Evolutionary conservation across 2,888 invertebrate species (phyloP).

Genomic region (Fragum whitleyi): DNA sequence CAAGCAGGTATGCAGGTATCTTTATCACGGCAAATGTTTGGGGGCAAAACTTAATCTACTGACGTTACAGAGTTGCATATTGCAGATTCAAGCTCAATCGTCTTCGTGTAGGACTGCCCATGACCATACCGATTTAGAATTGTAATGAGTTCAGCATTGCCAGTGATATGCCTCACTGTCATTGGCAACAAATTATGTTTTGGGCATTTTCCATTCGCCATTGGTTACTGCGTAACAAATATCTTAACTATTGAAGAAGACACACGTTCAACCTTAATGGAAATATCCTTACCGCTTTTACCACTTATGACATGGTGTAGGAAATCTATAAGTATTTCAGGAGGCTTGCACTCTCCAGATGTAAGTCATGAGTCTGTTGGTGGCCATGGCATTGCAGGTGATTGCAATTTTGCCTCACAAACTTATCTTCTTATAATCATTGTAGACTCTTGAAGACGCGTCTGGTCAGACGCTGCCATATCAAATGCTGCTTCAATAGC

Average conservation of each 20-base stretch:
- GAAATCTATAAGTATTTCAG: slow-evolving; percentile 23
- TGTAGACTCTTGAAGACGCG: slow-evolving; percentile 41
- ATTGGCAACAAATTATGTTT: slow-evolving; percentile 50
- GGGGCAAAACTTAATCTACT: slow-evolving; percentile 27
- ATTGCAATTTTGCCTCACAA: slow-evolving; percentile 1
- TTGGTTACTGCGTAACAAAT: slow-evolving; percentile 47
- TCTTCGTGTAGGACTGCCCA: slow-evolving; percentile 35
- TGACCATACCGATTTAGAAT: slow-evolving; percentile 55
- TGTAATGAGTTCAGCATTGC: slow-evolving; percentile 54
- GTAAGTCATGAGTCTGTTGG: slow-evolving; percentile 13
- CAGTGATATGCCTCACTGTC: slow-evolving; percentile 57
- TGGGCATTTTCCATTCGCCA: slow-evolving; percentile 54
- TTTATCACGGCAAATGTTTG: slow-evolving; percentile 30
- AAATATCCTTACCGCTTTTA: background rate
- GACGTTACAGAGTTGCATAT: slow-evolving; percentile 38
- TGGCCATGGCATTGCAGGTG: slow-evolving; percentile 32
- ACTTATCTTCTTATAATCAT: slow-evolving; percentile 45
- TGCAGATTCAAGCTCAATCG: slow-evolving; percentile 55
- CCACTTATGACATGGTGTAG: slow-evolving; percentile 13
- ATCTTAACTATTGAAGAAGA: slow-evolving; percentile 41
- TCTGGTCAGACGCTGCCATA: slow-evolving; percentile 47
- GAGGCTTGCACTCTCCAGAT: slow-evolving; percentile 20
- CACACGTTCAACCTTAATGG: slow-evolving; percentile 16
- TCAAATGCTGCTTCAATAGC: slow-evolving; percentile 60
- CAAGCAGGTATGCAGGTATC: slow-evolving; percentile 53